A percentile compares a stretch with the other conserved stretches of the same genome.
phyloP scores from a whole-genome alignment of 2,797 vertebrate species.

The Hydrophis major region DNA sequence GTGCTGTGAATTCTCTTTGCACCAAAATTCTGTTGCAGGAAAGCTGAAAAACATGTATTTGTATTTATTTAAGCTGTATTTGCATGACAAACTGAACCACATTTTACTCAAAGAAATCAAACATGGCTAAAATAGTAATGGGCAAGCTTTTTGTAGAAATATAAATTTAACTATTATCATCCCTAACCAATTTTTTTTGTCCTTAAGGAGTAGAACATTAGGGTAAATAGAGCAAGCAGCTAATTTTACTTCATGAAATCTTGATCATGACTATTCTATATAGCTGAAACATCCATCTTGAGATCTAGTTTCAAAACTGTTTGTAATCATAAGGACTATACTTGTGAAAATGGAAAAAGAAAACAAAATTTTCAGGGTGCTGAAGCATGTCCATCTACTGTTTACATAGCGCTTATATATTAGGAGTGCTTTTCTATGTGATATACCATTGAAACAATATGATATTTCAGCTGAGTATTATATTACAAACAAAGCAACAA shows the following conservation, averaged over 20 bases:
- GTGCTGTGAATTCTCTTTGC: background rate
- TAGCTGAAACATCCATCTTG: background rate
- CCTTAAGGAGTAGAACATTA: background rate
- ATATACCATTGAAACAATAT: background rate
- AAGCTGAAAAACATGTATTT: background rate
- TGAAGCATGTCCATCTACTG: background rate
- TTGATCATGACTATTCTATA: background rate
- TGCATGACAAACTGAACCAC: background rate
- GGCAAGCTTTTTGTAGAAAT: background rate
- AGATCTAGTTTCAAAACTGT: background rate
- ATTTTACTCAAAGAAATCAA: background rate
- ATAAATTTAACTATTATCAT: background rate
- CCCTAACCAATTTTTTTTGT: background rate
- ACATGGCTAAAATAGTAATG: background rate
- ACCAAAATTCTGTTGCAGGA: background rate
- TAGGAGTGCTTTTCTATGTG: background rate
- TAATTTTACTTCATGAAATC: background rate
- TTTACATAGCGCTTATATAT: background rate
- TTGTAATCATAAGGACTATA: background rate
- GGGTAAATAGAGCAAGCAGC: background rate
- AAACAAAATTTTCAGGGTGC: background rate
- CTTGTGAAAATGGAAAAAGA: background rate
- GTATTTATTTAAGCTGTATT: background rate
- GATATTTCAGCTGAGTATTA: background rate
- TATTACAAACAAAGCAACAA: conserved; percentile 8